phyloP scores from a whole-genome alignment of 2,888 invertebrate species.

The Aproaerema taeniolella region DNA sequence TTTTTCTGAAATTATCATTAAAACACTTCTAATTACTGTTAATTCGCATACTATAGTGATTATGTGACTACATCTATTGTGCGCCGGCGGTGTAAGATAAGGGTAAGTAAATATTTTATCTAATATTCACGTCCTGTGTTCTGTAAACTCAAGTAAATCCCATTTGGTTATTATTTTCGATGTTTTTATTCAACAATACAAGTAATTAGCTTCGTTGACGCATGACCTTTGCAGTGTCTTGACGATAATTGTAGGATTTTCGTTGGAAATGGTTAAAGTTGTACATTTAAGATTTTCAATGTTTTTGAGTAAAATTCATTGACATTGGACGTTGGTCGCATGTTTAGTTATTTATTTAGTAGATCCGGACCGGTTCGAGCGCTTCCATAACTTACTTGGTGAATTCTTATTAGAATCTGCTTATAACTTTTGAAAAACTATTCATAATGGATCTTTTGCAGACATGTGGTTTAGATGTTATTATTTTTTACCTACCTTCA shows the following conservation, averaged over 20 bases:
- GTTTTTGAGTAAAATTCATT: constrained; percentile 4
- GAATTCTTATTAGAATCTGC: constrained; percentile 35
- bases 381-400: constrained; percentile 22
- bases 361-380: constrained; percentile 16
- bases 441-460: too few relatives aligned
- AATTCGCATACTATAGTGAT: constrained; percentile 56
- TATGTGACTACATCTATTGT: constrained; percentile 65
- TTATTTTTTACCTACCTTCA: too few relatives aligned
- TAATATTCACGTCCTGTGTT: too few relatives aligned
- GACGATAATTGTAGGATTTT: too few relatives aligned
- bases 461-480: too few relatives aligned
- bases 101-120: constrained; percentile 60
- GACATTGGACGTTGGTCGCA: constrained; percentile 5
- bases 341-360: constrained; percentile 20
- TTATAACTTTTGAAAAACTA: too few relatives aligned
- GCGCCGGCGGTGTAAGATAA: constrained; percentile 61
- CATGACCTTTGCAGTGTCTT: too few relatives aligned
- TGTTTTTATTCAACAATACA: too few relatives aligned
- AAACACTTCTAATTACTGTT: constrained; percentile 38
- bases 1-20: constrained; percentile 46
- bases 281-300: constrained; percentile 4
- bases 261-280: too few relatives aligned
- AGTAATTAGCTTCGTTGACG: too few relatives aligned
- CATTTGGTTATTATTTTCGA: too few relatives aligned
- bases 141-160: too few relatives aligned